phyloP scores from a whole-genome alignment of 2,888 invertebrate species.

The Aleiodes testaceus region DNA sequence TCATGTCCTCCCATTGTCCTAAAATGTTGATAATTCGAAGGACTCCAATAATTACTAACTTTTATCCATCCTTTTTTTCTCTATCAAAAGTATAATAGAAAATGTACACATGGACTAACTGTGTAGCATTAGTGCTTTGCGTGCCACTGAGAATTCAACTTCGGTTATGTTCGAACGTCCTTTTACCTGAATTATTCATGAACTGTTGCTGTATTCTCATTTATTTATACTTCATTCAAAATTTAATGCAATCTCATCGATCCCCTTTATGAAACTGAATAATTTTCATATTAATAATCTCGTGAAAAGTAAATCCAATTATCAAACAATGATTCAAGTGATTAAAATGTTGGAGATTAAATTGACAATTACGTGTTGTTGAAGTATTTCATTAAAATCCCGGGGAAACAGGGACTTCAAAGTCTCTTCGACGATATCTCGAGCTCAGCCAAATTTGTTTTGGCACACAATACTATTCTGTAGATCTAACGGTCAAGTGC shows the following conservation, averaged over 20 bases:
- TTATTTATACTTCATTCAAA: constrained; percentile 45
- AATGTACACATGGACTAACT: neutral
- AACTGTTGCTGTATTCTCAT: constrained; percentile 47
- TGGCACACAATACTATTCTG: constrained; percentile 47
- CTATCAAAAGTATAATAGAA: neutral
- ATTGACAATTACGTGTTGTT: constrained; percentile 15
- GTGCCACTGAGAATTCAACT: constrained; percentile 53
- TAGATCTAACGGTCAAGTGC: constrained; percentile 26
- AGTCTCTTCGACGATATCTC: constrained; percentile 40
- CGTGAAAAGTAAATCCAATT: neutral
- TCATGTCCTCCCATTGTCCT: too few species aligned
- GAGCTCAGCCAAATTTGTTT: constrained; percentile 54
- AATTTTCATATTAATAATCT: neutral
- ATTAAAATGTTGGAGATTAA: constrained; percentile 3
- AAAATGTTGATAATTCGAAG: too few species aligned
- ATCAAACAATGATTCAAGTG: neutral
- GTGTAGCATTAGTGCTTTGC: constrained; percentile 49
- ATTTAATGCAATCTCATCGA: constrained; percentile 40
- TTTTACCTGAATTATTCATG: constrained; percentile 54
- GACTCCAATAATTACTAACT: too few species aligned
- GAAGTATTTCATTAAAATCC: constrained; percentile 24
- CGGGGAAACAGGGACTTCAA: constrained; percentile 8
- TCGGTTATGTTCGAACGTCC: constrained; percentile 58
- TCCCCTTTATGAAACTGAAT: neutral
- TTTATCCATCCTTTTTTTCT: too few species aligned